Evolutionary conservation across 2,888 invertebrate genomes (phyloP).

Genomic region (Gonocerus acuteangulatus): DNA sequence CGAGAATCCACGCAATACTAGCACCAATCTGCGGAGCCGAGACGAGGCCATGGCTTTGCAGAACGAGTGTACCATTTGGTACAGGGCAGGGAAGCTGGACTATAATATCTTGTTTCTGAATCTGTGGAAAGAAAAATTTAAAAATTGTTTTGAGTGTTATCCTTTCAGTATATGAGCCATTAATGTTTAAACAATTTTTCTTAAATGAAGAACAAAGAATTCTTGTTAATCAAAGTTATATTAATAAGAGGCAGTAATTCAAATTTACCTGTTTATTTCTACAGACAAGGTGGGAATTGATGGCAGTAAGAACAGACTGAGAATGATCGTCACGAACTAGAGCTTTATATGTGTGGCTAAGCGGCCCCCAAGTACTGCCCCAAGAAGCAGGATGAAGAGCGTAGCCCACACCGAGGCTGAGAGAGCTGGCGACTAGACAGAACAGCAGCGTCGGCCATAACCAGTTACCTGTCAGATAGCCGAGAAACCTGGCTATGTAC

Average conservation of each 20-base stretch:
- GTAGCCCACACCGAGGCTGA: constrained; percentile 59
- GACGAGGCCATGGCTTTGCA: constrained; percentile 37
- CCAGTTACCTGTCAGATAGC: constrained; percentile 58
- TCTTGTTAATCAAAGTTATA: no score
- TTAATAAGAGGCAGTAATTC: no score
- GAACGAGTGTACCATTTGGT: constrained; percentile 58
- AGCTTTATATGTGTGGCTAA: constrained; percentile 63
- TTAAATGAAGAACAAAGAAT: no score
- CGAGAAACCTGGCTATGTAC: constrained; percentile 58
- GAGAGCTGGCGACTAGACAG: constrained; percentile 52
- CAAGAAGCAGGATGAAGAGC: constrained; percentile 58
- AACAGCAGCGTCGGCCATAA: constrained; percentile 58
- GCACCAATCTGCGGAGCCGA: not conserved
- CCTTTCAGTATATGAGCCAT: no score
- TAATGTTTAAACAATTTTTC: no score
- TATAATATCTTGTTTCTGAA: constrained; percentile 79
- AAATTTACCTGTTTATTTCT: constrained; percentile 61
- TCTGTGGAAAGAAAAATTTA: constrained; percentile 48
- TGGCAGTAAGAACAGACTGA: constrained; percentile 53
- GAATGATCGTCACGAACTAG: constrained; percentile 59
- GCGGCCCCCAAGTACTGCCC: constrained; percentile 39
- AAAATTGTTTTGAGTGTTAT: not conserved
- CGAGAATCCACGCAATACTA: constrained; percentile 1
- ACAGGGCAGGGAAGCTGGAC: constrained; percentile 73
- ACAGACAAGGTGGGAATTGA: constrained; percentile 52